Conservation (phyloP, 2,797 vertebrate species). For the Diplodus sargus region DNA sequence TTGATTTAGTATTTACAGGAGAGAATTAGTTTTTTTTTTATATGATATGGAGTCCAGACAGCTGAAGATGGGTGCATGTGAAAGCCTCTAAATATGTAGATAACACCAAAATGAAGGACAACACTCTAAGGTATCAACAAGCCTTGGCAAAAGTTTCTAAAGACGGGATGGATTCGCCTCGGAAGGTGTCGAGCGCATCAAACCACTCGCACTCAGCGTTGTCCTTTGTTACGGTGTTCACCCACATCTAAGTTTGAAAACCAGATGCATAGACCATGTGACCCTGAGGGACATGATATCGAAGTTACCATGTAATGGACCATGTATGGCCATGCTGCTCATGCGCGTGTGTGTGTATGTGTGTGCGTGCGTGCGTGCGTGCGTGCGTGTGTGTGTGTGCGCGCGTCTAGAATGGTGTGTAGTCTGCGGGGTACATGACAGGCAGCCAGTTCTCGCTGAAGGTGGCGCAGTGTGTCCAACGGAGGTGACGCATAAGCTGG, state of each 20-base stretch:
- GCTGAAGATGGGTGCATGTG: constrained; percentile 22
- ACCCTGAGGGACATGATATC: constrained; percentile 67
- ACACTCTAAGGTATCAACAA: not conserved
- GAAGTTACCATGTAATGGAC: constrained; percentile 39
- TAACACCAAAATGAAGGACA: constrained; percentile 58
- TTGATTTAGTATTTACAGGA: constrained; percentile 60
- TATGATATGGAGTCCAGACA: constrained; percentile 35
- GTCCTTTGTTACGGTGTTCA: constrained; percentile 48
- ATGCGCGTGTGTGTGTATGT: constrained; percentile 34
- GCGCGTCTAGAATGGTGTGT: constrained; percentile 90
- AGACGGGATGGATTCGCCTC: not conserved
- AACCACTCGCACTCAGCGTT: not conserved
- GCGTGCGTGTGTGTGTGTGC: constrained; percentile 25
- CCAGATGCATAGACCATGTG: constrained; percentile 67
- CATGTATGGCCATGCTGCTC: constrained; percentile 44
- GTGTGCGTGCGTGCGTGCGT: constrained; percentile 17
- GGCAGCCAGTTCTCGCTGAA: constrained; percentile 97
- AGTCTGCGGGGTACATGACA: constrained; percentile 95
- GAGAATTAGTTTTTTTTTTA: constrained; percentile 31
- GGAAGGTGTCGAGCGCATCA: constrained; percentile 10
- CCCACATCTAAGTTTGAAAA: constrained; percentile 25
- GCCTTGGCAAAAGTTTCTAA: constrained; percentile 6
- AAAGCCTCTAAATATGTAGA: constrained; percentile 36
- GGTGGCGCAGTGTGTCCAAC: constrained; percentile 93
- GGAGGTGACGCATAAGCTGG: constrained; percentile 94